Base-by-base conservation (phyloP, 2,888 invertebrate genomes). In the Leistus spinibarbis region DNA sequence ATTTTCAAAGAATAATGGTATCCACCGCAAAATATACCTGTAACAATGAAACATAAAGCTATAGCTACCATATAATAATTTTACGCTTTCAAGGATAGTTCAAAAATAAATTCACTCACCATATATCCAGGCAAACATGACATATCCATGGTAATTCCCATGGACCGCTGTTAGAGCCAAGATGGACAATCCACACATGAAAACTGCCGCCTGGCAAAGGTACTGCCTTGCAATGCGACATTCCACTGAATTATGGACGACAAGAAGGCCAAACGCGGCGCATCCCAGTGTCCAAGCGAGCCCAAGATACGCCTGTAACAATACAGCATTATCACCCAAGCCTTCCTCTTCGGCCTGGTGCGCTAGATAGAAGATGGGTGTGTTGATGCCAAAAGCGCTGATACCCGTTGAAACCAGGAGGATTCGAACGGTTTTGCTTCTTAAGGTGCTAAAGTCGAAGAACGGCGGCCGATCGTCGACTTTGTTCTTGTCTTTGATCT, bases 1-100 rank as follows among this genome's bases (percentile, higher is more conserved):
- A 95, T 94, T 86, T 95, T 95, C 77, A 96, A 87, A 65, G 95
- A 93, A 84, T 95, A 95, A 85, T 93, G 93, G 86, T 95, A 95
- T 3, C 95, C 95, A 62, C 96, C 96, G 83, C 93, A 93, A 85
- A 94, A 94, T 81, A 95, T 92, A 65, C 95, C 94, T 92, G 83
- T 1, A 85, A 83, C 53, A 76, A 71, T 69, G 24, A 76, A 57
- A 76, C n/a, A 54, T 16, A 57, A 56, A 56, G 9, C 56, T 10
- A n/a, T 7, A 56, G n/a, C 13, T 60, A 57, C 13, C 13, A 57
- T 19, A n/a, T 16, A 53, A 7, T 1, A 53, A 20, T 68, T 27
- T 13, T 19, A 13, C 16, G 69, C 16, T 67, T 53, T 54, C 65
- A 77, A 69, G 27, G 54, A 56, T 19, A 77, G n/a, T n/a, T n/a